These are phyloP conservation scores for Rissa tridactyla DNA, from an alignment of 2,113 vertebrate species.

Conservation along the genomic window DNA sequence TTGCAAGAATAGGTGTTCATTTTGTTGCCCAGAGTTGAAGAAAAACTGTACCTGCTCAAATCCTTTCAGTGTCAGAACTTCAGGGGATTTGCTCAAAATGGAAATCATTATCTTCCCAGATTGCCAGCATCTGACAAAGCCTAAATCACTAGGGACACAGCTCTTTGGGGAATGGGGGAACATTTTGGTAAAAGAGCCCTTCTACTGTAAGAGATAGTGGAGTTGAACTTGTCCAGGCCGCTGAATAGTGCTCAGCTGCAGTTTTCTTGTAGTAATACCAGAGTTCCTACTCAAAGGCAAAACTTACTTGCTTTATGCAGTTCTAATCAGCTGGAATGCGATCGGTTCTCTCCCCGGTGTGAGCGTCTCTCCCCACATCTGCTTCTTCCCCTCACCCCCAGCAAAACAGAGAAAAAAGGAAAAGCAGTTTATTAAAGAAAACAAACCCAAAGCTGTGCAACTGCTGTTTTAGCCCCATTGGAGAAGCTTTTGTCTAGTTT, in stretches of 20 bases:
- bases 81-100: not conserved
- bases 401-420: not conserved
- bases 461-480: constrained; percentile 7
- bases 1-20: not conserved
- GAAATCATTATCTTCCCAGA: not conserved
- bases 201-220: not conserved
- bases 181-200: not conserved
- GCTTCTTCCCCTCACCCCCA: not conserved
- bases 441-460: constrained; percentile 36
- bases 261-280: not conserved
- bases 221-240: not conserved
- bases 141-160: not conserved
- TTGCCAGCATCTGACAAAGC: not conserved
- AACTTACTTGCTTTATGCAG: not conserved
- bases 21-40: not conserved
- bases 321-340: not conserved
- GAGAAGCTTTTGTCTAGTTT: constrained; percentile 33
- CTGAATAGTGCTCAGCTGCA: not conserved
- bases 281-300: not conserved
- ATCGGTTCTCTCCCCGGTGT: not conserved
- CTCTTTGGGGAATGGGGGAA: not conserved
- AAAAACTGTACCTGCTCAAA: not conserved
- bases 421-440: constrained; percentile 39
- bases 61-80: not conserved
- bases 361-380: constrained; percentile 2